These are phyloP conservation scores for Drosophila varians DNA, from an alignment of 1,140 invertebrate species.

Conservation along the genomic window DNA sequence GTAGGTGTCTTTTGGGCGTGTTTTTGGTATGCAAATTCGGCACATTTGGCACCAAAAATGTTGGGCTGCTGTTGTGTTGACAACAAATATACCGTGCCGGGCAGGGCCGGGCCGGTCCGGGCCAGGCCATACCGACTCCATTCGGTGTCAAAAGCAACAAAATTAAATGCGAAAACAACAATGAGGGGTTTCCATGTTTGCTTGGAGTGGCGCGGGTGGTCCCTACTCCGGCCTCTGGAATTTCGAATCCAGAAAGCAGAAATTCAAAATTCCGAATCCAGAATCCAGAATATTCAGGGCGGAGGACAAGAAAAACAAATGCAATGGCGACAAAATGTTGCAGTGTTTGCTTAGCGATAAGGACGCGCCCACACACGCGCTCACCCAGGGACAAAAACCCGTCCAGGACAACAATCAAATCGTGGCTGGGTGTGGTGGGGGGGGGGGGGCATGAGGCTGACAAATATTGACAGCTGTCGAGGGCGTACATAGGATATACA, in stretches of 20 bases:
- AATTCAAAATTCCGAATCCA: background rate
- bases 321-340: slow-evolving; percentile 72
- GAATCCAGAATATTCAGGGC: slow-evolving; percentile 11
- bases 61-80: slow-evolving; percentile 49
- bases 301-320: slow-evolving; percentile 71
- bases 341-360: slow-evolving; percentile 78
- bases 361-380: slow-evolving; percentile 43
- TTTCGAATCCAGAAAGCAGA: background rate
- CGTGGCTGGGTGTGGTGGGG: slow-evolving; percentile 18
- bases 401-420: slow-evolving; percentile 66
- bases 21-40: slow-evolving; percentile 64
- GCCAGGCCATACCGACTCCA: slow-evolving; percentile 48
- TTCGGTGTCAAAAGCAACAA: slow-evolving; percentile 81
- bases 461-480: slow-evolving; percentile 74
- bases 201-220: slow-evolving; percentile 63
- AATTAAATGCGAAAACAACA: slow-evolving; percentile 76
- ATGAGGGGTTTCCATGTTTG: slow-evolving; percentile 16
- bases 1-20: background rate
- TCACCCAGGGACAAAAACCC: background rate
- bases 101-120: background rate
- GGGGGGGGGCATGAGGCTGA: background rate
- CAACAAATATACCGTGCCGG: slow-evolving; percentile 32
- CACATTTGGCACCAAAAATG: slow-evolving; percentile 32
- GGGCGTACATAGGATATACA: background rate
- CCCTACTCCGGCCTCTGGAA: slow-evolving; percentile 31